These are phyloP conservation scores for Sitophilus oryzae DNA, from an alignment of 1,140 invertebrate species.

Conservation along the genomic window DNA sequence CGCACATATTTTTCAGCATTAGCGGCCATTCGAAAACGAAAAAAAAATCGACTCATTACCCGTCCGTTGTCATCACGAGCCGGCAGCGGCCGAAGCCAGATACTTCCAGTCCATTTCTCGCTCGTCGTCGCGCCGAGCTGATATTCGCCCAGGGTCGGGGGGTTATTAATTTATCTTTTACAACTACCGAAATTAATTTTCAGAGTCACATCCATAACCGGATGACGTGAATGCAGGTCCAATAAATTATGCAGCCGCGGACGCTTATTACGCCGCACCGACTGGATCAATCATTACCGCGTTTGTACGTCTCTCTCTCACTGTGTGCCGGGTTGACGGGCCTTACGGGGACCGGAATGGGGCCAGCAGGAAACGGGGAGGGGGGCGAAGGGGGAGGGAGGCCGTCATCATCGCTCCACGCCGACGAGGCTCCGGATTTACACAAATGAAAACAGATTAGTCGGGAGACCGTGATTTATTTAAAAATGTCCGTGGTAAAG, in stretches of 20 bases:
- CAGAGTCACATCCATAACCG: conserved; percentile 33
- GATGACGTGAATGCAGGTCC: conserved; percentile 34
- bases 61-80: too few species aligned
- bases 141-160: too few species aligned
- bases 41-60: conserved; percentile 21
- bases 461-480: conserved; percentile 16
- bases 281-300: conserved; percentile 26
- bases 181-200: conserved; percentile 35
- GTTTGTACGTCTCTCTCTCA: conserved; percentile 26
- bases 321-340: too few species aligned
- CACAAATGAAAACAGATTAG: conserved; percentile 22
- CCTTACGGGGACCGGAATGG: too few species aligned
- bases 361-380: too few species aligned
- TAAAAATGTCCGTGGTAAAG: background rate
- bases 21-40: conserved; percentile 17
- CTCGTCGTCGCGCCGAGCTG: conserved; percentile 6
- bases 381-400: too few species aligned
- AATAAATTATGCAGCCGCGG: conserved; percentile 34
- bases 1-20: conserved; percentile 17
- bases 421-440: conserved; percentile 11
- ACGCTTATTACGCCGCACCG: conserved; percentile 23
- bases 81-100: too few species aligned
- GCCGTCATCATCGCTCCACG: conserved; percentile 10
- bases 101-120: conserved; percentile 32
- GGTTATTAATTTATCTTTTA: conserved; percentile 35